These are phyloP conservation scores for Anguilla pacifica DNA, from an alignment of 2,797 vertebrate species.

Conservation along the genomic window DNA sequence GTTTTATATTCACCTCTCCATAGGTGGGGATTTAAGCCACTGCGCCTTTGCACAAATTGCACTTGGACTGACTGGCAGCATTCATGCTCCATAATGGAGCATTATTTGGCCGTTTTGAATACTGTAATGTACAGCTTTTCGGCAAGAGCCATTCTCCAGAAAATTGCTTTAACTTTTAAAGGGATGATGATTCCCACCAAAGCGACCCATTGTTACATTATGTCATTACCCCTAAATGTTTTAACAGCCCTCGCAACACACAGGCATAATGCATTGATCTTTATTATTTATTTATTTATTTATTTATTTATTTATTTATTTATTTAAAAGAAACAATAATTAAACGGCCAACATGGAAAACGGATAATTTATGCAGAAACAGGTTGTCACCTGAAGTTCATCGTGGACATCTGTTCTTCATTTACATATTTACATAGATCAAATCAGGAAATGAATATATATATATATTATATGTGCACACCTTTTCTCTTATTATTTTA, in stretches of 20 bases:
- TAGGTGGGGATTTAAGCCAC: conserved; percentile 91
- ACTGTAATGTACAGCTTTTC: conserved; percentile 93
- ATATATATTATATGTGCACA: no score
- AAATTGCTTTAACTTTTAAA: conserved; percentile 99
- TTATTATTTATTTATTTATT: conserved; percentile 70
- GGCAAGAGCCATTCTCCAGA: conserved; percentile 90
- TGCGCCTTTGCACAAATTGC: conserved; percentile 94
- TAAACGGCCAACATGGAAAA: conserved; percentile 64
- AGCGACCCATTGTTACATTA: conserved; percentile 92
- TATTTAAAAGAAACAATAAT: conserved; percentile 52
- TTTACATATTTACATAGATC: conserved; percentile 19
- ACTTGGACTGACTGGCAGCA: conserved; percentile 95
- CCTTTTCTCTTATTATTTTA: not conserved
- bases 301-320: not conserved
- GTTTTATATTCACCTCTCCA: conserved; percentile 95
- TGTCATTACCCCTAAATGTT: conserved; percentile 90
- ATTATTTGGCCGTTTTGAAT: conserved; percentile 99
- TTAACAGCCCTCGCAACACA: conserved; percentile 88
- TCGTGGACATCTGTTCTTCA: conserved; percentile 2
- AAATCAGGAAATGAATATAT: not conserved
- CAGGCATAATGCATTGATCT: conserved; percentile 83
- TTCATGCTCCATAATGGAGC: conserved; percentile 96
- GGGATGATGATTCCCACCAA: conserved; percentile 88
- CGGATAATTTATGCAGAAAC: conserved; percentile 28
- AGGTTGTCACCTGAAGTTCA: conserved; percentile 29